phyloP scores from a whole-genome alignment of 2,797 vertebrate species.

The Myotis planiceps region DNA sequence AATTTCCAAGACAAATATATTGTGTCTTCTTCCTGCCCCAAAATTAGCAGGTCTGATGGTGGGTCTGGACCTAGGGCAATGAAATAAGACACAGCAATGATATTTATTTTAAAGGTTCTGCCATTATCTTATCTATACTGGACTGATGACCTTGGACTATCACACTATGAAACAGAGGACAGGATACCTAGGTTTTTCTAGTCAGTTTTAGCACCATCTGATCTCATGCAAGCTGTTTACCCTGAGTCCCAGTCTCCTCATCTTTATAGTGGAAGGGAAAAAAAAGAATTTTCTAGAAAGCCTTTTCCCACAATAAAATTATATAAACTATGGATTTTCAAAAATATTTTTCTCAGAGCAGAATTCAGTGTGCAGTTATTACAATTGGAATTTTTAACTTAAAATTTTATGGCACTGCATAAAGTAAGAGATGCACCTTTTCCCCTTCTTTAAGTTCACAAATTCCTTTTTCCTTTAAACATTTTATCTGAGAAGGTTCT shows the following conservation, averaged over 20 bases:
- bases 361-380: slow-evolving; percentile 23
- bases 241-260: not conserved
- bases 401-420: not conserved
- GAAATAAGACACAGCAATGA: not conserved
- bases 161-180: not conserved
- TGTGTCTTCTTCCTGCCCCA: slow-evolving; percentile 87
- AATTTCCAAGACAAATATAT: slow-evolving; percentile 91
- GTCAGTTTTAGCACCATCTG: not conserved
- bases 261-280: not conserved
- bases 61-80: slow-evolving; percentile 87
- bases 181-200: not conserved
- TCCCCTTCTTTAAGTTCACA: not conserved
- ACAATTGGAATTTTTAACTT: not conserved
- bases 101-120: not conserved
- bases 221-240: not conserved
- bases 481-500: not conserved
- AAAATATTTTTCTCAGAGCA: not conserved
- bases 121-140: not conserved
- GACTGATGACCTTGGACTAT: not conserved
- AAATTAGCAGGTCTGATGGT: slow-evolving; percentile 88
- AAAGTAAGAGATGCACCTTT: not conserved
- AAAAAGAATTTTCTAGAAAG: not conserved
- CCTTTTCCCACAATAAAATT: not conserved
- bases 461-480: not conserved
- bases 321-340: not conserved